These are phyloP conservation scores for Amblyopsis rosae DNA, from an alignment of 2,113 vertebrate genomes.

Conservation along the genomic window DNA sequence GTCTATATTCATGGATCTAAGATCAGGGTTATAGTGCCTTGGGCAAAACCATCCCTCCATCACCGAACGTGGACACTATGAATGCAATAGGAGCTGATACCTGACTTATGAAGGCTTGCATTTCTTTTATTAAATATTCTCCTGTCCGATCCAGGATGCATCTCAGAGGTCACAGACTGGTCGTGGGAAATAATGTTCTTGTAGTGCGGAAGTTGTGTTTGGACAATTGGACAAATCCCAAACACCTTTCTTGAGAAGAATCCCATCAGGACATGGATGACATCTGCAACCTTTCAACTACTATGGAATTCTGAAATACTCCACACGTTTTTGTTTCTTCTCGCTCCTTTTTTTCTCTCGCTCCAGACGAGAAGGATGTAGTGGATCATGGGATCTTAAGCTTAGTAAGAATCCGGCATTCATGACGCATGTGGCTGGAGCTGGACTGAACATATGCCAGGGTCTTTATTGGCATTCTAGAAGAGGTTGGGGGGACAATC, in stretches of 20 bases:
- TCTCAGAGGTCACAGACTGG: neutral
- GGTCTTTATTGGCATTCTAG: constrained; percentile 67
- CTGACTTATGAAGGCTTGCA: no score
- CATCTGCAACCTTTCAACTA: constrained; percentile 53
- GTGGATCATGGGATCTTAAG: constrained; percentile 73
- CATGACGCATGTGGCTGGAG: constrained; percentile 54
- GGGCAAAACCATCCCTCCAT: neutral
- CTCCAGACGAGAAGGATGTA: constrained; percentile 67
- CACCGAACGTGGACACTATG: constrained; percentile 3
- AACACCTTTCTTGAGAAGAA: constrained; percentile 22
- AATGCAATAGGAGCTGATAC: neutral
- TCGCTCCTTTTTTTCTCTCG: constrained; percentile 22
- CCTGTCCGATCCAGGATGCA: neutral
- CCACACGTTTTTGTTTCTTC: constrained; percentile 47
- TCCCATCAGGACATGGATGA: constrained; percentile 15
- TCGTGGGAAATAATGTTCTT: neutral
- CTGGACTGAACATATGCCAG: constrained; percentile 63
- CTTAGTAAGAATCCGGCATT: constrained; percentile 66
- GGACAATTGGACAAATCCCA: constrained; percentile 8
- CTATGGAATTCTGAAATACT: constrained; percentile 35
- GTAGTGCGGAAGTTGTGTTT: constrained; percentile 5
- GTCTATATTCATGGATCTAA: constrained; percentile 41
- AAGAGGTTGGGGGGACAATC: constrained; percentile 61
- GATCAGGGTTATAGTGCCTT: constrained; percentile 8
- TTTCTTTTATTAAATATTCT: no score